Base-by-base conservation (phyloP, 2,888 invertebrate genomes). In the Schizotus pectinicornis region DNA sequence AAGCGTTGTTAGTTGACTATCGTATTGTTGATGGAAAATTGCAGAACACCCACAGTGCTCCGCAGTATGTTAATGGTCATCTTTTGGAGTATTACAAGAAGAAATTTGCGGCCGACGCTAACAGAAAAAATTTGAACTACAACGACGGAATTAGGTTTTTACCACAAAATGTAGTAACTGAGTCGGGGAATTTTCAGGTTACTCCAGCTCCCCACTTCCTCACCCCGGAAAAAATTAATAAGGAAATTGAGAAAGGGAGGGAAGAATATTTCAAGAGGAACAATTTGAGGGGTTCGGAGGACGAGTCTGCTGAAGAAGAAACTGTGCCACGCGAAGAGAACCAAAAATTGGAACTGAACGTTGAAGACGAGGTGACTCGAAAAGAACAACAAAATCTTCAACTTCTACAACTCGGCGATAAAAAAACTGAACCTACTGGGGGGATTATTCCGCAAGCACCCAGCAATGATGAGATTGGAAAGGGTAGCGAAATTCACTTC, bases 81-180 rank as follows among this genome's bases (percentile, higher is more conserved):
- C 34, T 74, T n/a, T 50, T 72, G n/a, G 62, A 69, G n/a, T 73
- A 67, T 59, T 74, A 67, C 51, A 62, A 60, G 22, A 66, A 68
- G 39, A 74, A 74, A 59, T 74, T 74, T 48, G 49, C 63, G 7
- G 58, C 63, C 13, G 74, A 75, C 51, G 75, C 74, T 1, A 59
- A 12, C 8, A 33, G 22, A n/a, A 32, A 9, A 7, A 38, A 6
- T 1, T 1, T 8, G 11, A 43, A 14, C 38, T 22, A 35, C 35
- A 35, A 36, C 9, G 14, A 41, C 7, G 3, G 8, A 7, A 1
- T 1, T 32, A 31, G n/a, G 5, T 32, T 22, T 5, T 2, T 22
- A 5, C 5, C 22, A 5, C 22, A 22, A 22, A 3, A 22, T 22
- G 22, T 22, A 22, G 22, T 22, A 22, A 22, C 22, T 22, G 22